These are phyloP conservation scores for Enteromius viviparus DNA, from an alignment of 2,797 vertebrate genomes.

Conservation along the genomic window DNA sequence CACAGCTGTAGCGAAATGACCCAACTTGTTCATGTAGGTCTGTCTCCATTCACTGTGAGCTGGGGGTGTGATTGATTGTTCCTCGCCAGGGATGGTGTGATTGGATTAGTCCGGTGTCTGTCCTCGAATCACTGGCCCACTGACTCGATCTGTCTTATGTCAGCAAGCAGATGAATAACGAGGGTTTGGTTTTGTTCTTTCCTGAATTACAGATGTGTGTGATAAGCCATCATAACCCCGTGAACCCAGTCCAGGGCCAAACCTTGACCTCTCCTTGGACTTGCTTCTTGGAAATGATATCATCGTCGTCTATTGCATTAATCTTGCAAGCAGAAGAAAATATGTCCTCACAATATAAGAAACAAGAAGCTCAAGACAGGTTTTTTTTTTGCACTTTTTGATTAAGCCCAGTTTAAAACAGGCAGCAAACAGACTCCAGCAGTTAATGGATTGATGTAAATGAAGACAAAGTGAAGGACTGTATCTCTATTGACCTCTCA, in stretches of 20 bases:
- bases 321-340: constrained; percentile 3
- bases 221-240: background rate
- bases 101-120: constrained; percentile 29
- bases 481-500: constrained; percentile 15
- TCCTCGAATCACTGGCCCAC: constrained; percentile 24
- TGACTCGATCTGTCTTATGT: constrained; percentile 35
- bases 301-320: background rate
- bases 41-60: constrained; percentile 11
- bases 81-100: constrained; percentile 18
- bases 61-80: constrained; percentile 17
- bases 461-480: constrained; percentile 17
- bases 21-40: background rate
- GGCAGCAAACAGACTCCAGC: background rate
- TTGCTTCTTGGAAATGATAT: background rate
- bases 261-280: background rate
- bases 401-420: constrained; percentile 15
- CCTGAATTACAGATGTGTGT: background rate
- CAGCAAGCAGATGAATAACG: constrained; percentile 25
- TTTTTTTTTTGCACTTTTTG: background rate
- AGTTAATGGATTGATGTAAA: constrained; percentile 9
- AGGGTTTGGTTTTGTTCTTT: constrained; percentile 22
- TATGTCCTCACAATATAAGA: background rate
- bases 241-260: constrained; percentile 9
- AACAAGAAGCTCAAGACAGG: background rate
- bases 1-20: background rate